Base-by-base conservation (phyloP, 2,797 vertebrate genomes). In the Cirrhinus molitorella region DNA sequence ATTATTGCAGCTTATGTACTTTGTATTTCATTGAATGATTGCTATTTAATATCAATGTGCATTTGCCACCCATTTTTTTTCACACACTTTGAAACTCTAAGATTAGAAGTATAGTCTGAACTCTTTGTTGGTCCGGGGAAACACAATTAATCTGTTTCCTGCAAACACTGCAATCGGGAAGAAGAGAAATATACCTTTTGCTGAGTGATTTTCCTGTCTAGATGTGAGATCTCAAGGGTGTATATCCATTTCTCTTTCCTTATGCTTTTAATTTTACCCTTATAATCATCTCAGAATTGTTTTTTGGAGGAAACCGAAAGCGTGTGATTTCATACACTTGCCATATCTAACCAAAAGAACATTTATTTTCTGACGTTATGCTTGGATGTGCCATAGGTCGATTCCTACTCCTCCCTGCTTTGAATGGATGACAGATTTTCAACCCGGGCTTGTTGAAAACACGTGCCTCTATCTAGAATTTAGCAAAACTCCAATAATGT, bases 241-340 rank as follows among this genome's bases (percentile, higher is more conserved):
- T 77, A 55, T 61, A 63, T 78, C 25, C n/a, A 59, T 53, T 70
- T 78, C 10, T 68, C 6, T 71, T 71, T 49, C 31, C 31, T 63
- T 51, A 51, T 72, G 25, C 34, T 84, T 4, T 91, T 90, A 90
- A 83, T 87, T 89, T 74, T 89, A 91, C 84, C 74, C 31, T 72
- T 57, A 31, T 31, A 80, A 84, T 90, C 47, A 67, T 83, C 4
- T 43, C 17, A 82, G 31, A 66, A 67, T 75, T 82, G 80, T 82
- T 82, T 11, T 82, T 74, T 34, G 37, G 34, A 55, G 71, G 59
- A 82, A 75, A 75, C 3, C 11, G 59, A 43, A 65, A 74, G 71
- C 2, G 28, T 66, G 17, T 43, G 16, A 75, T 75, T 82, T 34
- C 12, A 2, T 40, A 31, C 31, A 68, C 45, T 72, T 72, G 53